phyloP scores from a whole-genome alignment of 2,888 invertebrate genomes.

The Catocala fraxini region DNA sequence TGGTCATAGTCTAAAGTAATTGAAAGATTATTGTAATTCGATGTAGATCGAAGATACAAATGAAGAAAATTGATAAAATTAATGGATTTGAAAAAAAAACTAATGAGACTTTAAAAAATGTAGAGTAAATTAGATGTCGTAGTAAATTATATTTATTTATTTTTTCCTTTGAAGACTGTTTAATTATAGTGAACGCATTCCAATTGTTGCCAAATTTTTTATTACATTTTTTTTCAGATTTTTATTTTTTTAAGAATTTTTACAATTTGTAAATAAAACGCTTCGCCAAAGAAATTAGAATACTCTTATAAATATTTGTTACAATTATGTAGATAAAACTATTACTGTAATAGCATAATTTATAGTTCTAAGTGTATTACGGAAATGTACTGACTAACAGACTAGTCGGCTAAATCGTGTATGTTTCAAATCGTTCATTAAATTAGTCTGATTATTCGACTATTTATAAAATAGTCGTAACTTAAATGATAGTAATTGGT shows the following conservation, averaged over 20 bases:
- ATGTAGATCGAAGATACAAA: background rate
- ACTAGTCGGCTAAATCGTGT: constrained; percentile 9
- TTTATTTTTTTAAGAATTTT: constrained; percentile 45
- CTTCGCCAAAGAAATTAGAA: constrained; percentile 78
- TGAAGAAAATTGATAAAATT: background rate
- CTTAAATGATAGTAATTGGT: constrained; percentile 18
- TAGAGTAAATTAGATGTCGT: constrained; percentile 33
- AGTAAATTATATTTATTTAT: constrained; percentile 40
- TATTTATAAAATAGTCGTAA: constrained; percentile 35
- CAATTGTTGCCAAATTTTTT: constrained; percentile 42
- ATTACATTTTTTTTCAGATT: constrained; percentile 40
- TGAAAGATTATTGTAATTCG: too few relatives aligned
- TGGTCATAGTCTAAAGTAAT: background rate
- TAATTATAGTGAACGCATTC: constrained; percentile 42
- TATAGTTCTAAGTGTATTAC: constrained; percentile 31
- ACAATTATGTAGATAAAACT: constrained; percentile 49
- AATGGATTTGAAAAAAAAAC: constrained; percentile 54
- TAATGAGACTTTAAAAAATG: constrained; percentile 45
- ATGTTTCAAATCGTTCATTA: constrained; percentile 17
- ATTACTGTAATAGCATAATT: constrained; percentile 35
- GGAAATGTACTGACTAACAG: constrained; percentile 33
- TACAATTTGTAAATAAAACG: constrained; percentile 71
- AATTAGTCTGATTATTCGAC: constrained; percentile 17
- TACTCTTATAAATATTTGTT: constrained; percentile 65
- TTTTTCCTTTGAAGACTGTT: constrained; percentile 46